Conservation (phyloP, 2,797 vertebrate genomes). For the Coregonus ussuriensis region DNA sequence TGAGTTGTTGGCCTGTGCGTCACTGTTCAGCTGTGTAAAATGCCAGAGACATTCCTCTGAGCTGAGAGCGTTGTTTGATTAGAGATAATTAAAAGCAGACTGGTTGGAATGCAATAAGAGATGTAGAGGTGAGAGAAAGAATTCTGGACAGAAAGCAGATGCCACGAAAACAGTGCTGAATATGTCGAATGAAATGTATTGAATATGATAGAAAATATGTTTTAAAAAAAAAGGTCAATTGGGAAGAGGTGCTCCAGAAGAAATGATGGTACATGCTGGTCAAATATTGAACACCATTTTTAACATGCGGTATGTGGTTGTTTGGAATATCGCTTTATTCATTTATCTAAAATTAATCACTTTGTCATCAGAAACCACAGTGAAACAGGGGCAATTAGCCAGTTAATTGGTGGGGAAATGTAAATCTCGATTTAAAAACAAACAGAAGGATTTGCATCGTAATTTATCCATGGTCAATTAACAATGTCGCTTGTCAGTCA, state of each 20-base stretch:
- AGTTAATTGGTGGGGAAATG: background rate
- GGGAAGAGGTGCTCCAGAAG: background rate
- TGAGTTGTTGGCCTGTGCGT: constrained; percentile 27
- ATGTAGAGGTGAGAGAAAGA: background rate
- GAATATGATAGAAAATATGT: background rate
- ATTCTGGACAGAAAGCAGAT: background rate
- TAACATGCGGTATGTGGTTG: background rate
- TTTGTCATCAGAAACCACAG: background rate
- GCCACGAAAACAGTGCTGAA: background rate
- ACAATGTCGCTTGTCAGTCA: background rate
- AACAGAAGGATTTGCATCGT: background rate
- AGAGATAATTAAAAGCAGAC: constrained; percentile 24
- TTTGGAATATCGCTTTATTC: background rate
- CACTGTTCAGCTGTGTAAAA: constrained; percentile 17
- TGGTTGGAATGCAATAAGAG: background rate
- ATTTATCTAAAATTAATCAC: background rate
- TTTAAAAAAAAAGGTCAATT: background rate
- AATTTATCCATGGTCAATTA: background rate
- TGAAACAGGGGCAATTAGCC: background rate
- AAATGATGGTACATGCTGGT: background rate
- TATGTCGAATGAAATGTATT: background rate
- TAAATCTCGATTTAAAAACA: background rate
- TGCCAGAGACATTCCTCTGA: constrained; percentile 12
- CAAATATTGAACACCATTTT: background rate
- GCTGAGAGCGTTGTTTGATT: constrained; percentile 27